phyloP scores from a whole-genome alignment of 2,888 invertebrate species.

The Blera fallax region DNA sequence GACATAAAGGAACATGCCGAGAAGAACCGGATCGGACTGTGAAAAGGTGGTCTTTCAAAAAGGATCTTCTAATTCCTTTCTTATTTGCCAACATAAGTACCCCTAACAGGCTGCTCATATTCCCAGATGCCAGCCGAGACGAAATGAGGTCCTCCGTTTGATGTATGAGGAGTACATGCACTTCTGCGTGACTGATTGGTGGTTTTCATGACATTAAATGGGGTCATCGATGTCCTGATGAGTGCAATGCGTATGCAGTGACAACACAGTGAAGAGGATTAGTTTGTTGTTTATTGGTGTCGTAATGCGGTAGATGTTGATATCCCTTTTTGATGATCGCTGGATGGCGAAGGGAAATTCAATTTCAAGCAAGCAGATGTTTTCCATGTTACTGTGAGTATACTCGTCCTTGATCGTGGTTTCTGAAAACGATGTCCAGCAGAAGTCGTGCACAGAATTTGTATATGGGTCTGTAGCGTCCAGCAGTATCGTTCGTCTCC shows the following conservation, averaged over 20 bases:
- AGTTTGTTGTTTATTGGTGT: constrained; percentile 50
- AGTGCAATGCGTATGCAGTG: not conserved
- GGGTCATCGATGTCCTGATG: constrained; percentile 64
- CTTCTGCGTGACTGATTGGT: constrained; percentile 72
- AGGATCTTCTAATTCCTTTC: constrained; percentile 62
- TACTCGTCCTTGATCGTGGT: not conserved
- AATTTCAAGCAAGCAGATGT: constrained; percentile 52
- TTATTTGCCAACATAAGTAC: constrained; percentile 68
- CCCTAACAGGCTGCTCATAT: constrained; percentile 19
- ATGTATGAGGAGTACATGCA: constrained; percentile 8
- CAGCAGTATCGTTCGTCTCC: not conserved
- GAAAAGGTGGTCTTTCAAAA: constrained; percentile 46
- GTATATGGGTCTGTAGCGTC: constrained; percentile 1
- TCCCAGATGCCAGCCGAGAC: constrained; percentile 65
- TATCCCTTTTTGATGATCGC: constrained; percentile 40
- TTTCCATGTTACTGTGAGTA: not conserved
- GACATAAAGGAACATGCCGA: constrained; percentile 4
- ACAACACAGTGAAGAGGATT: constrained; percentile 17
- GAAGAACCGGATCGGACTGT: constrained; percentile 32
- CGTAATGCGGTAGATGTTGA: constrained; percentile 46
- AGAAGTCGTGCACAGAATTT: constrained; percentile 34
- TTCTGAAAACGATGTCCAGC: constrained; percentile 39
- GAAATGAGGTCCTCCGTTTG: constrained; percentile 47
- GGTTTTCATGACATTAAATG: constrained; percentile 71
- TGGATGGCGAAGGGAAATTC: not conserved